Evolutionary conservation across 30 jellyfish, hydroid and myxozoan genomes (phyloP).

Genomic region (Aurelia sp.): DNA sequence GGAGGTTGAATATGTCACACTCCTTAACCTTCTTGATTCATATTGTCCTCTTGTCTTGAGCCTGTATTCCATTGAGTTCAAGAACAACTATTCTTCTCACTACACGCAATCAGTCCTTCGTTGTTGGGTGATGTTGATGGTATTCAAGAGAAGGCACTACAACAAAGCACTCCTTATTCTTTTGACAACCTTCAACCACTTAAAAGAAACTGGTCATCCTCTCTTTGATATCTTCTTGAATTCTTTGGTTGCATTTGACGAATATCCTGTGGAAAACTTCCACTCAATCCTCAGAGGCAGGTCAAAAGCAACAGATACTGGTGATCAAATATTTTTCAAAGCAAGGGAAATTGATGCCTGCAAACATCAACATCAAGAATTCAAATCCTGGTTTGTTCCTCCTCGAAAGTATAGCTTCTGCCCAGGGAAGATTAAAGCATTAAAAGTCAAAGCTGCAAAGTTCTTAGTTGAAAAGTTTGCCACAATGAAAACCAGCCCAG

Average conservation of each 20-base stretch:
- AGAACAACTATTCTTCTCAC: slow-evolving; percentile 17
- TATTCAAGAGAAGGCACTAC: slow-evolving; percentile 27
- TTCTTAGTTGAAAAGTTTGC: slow-evolving; percentile 16
- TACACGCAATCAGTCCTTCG: slow-evolving; percentile 3
- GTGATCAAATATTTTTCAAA: slow-evolving; percentile 16
- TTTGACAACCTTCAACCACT: slow-evolving; percentile 4
- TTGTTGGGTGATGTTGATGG: slow-evolving; percentile 46
- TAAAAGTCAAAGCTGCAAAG: slow-evolving; percentile 19
- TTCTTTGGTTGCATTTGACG: slow-evolving; percentile 13
- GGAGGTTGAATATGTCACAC: slow-evolving; percentile 23
- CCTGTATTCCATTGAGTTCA: slow-evolving; percentile 31
- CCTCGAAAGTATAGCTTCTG: slow-evolving; percentile 38
- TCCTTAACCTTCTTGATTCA: slow-evolving; percentile 10
- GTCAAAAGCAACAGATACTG: slow-evolving; percentile 33
- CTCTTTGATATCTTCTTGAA: background rate
- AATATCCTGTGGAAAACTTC: slow-evolving; percentile 39
- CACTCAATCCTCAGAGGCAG: slow-evolving; percentile 22
- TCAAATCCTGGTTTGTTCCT: slow-evolving; percentile 55
- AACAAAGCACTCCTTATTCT: slow-evolving; percentile 27
- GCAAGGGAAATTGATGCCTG: slow-evolving; percentile 10
- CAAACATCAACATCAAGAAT: slow-evolving; percentile 43
- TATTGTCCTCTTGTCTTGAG: slow-evolving; percentile 42
- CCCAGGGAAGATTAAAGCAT: slow-evolving; percentile 14
- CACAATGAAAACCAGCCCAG: slow-evolving; percentile 7
- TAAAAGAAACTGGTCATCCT: slow-evolving; percentile 7